Evolutionary conservation across 2,113 vertebrate genomes (phyloP).

Genomic region (Desmodus rotundus): DNA sequence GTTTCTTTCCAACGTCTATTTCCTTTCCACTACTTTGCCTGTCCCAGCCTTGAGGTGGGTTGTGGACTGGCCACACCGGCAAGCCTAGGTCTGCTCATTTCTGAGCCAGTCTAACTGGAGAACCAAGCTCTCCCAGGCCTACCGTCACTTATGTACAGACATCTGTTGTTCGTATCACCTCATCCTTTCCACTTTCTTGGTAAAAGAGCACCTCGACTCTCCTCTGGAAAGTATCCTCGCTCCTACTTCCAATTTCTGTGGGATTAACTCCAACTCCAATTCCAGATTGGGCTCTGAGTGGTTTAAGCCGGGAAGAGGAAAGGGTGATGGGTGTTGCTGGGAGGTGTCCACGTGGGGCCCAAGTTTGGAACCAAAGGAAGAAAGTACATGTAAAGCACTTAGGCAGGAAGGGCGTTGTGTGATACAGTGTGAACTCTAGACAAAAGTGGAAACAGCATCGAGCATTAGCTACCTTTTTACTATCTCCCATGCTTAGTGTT

Average conservation of each 20-base stretch:
- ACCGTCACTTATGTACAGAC: background rate
- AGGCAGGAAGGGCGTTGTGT: background rate
- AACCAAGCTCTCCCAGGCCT: background rate
- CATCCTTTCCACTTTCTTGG: background rate
- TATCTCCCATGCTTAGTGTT: background rate
- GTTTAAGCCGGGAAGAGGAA: background rate
- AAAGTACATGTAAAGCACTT: background rate
- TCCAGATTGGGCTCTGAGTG: background rate
- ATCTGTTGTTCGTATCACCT: background rate
- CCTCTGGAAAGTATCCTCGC: background rate
- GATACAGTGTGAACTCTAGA: background rate
- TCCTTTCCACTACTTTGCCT: background rate
- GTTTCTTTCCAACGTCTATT: background rate
- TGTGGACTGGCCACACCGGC: background rate
- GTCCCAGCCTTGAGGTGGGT: background rate
- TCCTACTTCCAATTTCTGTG: background rate
- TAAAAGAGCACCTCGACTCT: background rate
- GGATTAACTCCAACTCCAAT: background rate
- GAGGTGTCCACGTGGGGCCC: background rate
- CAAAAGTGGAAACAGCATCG: background rate
- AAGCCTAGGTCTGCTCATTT: background rate
- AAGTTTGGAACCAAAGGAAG: background rate
- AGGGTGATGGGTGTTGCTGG: background rate
- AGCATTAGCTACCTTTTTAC: background rate
- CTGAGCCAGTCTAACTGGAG: background rate